A percentile compares a stretch with the other conserved stretches of the same genome.
These are phyloP conservation scores for Eurosta solidaginis DNA, from an alignment of 1,140 invertebrate species.

Conservation along the genomic window DNA sequence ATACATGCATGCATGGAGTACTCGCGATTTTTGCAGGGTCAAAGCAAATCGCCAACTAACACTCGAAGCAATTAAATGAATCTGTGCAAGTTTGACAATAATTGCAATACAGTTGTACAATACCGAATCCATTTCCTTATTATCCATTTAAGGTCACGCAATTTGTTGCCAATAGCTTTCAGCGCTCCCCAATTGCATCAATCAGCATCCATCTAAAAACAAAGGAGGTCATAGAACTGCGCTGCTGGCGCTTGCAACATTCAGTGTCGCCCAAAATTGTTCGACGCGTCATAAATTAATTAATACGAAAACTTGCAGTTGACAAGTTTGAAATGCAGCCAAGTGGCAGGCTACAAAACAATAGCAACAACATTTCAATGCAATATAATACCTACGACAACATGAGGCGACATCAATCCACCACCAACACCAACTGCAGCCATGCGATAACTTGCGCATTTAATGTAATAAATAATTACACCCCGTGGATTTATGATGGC, in stretches of 20 bases:
- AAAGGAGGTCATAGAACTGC: background rate
- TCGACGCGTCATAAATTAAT: conserved; percentile 18
- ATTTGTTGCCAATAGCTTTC: background rate
- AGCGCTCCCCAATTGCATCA: too few species aligned
- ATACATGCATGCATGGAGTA: too few species aligned
- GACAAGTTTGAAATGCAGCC: background rate
- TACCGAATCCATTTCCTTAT: background rate
- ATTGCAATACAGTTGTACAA: background rate
- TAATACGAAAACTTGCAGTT: conserved; percentile 21
- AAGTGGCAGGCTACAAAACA: background rate
- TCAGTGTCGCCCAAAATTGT: background rate
- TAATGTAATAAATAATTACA: background rate
- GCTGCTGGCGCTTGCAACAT: background rate
- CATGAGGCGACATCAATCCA: background rate
- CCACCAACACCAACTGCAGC: background rate
- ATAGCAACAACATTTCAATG: background rate
- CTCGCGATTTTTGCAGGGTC: too few species aligned
- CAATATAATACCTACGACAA: background rate
- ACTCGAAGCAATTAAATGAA: background rate
- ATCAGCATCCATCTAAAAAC: background rate
- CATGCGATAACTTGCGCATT: conserved; percentile 5
- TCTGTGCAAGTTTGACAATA: background rate
- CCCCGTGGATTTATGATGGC: conserved; percentile 22
- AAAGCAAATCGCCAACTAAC: background rate
- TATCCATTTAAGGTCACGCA: background rate